Evolutionary conservation across 2,113 vertebrate genomes (phyloP).

Genomic region (Erpornis zantholeuca): DNA sequence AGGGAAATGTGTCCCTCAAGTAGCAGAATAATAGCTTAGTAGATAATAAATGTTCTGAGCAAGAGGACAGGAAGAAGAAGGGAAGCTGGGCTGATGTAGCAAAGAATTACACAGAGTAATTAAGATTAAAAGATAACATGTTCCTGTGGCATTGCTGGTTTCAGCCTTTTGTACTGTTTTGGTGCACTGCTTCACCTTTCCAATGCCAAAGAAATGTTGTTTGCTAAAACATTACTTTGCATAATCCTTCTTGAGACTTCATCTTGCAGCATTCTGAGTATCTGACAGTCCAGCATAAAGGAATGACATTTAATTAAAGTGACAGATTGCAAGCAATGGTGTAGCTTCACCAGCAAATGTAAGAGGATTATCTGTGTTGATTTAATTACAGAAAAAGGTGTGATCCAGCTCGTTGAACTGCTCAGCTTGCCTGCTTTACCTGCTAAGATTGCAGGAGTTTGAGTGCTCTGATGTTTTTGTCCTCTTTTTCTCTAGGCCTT

Average conservation of each 20-base stretch:
- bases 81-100: neutral
- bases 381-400: constrained; percentile 38
- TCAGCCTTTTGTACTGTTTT: neutral
- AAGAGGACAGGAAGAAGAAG: neutral
- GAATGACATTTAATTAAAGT: constrained; percentile 6
- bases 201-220: neutral
- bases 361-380: constrained; percentile 1
- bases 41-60: neutral
- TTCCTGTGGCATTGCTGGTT: neutral
- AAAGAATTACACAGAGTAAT: neutral
- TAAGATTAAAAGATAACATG: neutral
- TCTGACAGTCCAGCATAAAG: neutral
- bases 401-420: neutral
- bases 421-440: neutral
- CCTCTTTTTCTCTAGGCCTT: constrained; percentile 77
- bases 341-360: neutral
- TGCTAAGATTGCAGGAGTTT: neutral
- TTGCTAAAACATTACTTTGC: neutral
- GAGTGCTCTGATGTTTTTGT: neutral
- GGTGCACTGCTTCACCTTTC: neutral
- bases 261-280: neutral
- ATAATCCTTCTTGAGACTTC: neutral
- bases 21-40: neutral
- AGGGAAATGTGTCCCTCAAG: neutral
- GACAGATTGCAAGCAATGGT: neutral